Evolutionary conservation across 2,797 vertebrate species (phyloP).

Genomic region (Parauchenoglanis ngamensis): DNA sequence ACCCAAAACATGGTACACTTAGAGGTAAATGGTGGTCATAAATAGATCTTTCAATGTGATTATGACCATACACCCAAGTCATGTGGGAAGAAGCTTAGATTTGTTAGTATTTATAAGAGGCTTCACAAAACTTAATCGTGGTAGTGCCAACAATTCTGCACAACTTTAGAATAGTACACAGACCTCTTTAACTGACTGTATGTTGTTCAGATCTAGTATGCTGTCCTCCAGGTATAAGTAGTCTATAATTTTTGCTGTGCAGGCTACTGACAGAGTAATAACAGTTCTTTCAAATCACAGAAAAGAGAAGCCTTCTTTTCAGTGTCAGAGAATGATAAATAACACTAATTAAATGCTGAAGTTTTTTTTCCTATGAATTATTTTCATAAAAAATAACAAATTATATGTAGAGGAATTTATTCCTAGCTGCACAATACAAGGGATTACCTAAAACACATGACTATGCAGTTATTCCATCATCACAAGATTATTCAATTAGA

Average conservation of each 20-base stretch:
- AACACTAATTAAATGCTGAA: constrained; percentile 23
- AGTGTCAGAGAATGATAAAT: constrained; percentile 11
- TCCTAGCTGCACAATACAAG: neutral
- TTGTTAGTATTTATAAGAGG: neutral
- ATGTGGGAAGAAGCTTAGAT: neutral
- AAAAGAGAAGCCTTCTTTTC: constrained; percentile 13
- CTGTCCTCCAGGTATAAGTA: constrained; percentile 3
- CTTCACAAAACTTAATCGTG: neutral
- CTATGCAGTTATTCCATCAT: neutral
- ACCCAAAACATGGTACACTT: neutral
- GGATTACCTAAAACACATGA: neutral
- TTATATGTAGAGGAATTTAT: neutral
- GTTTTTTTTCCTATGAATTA: neutral
- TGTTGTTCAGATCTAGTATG: constrained; percentile 6
- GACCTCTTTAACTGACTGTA: neutral
- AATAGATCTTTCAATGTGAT: neutral
- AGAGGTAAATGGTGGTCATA: neutral
- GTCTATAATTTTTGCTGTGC: constrained; percentile 35
- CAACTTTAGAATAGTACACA: neutral
- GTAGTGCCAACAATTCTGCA: neutral
- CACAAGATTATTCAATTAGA: constrained; percentile 1
- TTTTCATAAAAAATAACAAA: neutral
- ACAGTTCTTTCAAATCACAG: constrained; percentile 2
- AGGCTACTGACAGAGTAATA: constrained; percentile 31
- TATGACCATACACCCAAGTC: neutral